Evolutionary conservation across 2,113 vertebrate genomes (phyloP).

Genomic region (Leucosticte australis): DNA sequence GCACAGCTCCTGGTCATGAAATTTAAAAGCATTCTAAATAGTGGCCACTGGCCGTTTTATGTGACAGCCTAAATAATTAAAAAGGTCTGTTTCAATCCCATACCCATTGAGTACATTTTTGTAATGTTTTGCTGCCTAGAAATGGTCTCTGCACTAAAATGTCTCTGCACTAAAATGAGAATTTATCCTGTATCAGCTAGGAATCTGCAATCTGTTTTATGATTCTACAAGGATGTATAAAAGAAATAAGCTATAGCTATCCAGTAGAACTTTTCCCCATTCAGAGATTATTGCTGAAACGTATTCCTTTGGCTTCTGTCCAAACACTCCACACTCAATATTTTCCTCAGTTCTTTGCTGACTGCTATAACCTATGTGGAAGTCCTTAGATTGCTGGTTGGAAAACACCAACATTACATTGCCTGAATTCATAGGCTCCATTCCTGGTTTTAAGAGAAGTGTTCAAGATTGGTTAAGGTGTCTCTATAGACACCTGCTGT

Average conservation of each 20-base stretch:
- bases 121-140: neutral
- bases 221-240: conserved; percentile 14
- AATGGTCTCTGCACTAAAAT: neutral
- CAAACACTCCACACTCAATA: neutral
- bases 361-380: neutral
- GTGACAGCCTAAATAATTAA: conserved; percentile 20
- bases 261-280: neutral
- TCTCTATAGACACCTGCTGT: neutral
- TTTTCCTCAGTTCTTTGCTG: neutral
- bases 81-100: neutral
- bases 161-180: neutral
- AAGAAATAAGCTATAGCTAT: conserved; percentile 6
- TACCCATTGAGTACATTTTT: neutral
- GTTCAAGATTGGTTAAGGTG: neutral
- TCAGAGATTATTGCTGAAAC: conserved; percentile 6
- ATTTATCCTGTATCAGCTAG: conserved; percentile 27
- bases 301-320: neutral
- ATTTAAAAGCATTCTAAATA: conserved; percentile 32
- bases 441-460: neutral
- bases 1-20: neutral
- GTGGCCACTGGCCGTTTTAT: neutral
- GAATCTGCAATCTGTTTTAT: conserved; percentile 26
- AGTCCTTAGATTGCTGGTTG: neutral
- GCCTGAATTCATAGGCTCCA: neutral
- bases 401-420: neutral